Base-by-base conservation (phyloP, 2,113 vertebrate species). In the Thryonomys swinderianus region DNA sequence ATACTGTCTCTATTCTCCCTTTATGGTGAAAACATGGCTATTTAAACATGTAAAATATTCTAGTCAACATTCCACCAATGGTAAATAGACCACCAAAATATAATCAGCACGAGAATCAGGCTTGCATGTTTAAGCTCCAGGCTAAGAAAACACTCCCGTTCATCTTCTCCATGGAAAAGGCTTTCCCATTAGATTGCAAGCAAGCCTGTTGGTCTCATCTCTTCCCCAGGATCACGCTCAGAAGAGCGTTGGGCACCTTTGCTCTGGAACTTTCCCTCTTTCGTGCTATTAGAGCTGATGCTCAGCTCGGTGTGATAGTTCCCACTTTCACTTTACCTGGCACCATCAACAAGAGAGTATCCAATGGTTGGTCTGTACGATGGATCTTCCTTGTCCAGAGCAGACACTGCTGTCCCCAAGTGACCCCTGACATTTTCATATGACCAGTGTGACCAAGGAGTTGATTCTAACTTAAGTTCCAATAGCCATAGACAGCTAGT, bases 41-140 rank as follows among this genome's bases (percentile, higher is more conserved):
- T 88, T 88, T 88, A 57, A 88, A 45, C 12, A 71, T 93, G 45
- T 59, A 84, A 78, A 92, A 81, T 61, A 83, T 74, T 66, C 16
- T 57, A 7, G 3, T 53, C 76, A 74, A 76, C 10, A 3, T 76
- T 40, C 30, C 21, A 59, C 25, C 73, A 17, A 11, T 12, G 69
- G n/a, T 61, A 78, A 94, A 18, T 81, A 95, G 69, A 14, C 32
- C 80, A 78, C 20, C 14, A 57, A 67, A 94, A 37, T 79, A 71
- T 57, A 88, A 89, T 86, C 18, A 51, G 11, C 48, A 67, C 34
- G 59, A 67, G 45, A 13, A 73, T 78, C 7, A 53, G 61, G 82
- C 86, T 48, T n/a, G 37, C 59, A 61, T 85, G 11, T 42, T 74
- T 59, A 88, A 57, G n/a, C 42, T 34, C 62, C 30, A 55, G 57